Conservation (phyloP, 1,140 invertebrate species). For the Hirudo medicinalis region DNA sequence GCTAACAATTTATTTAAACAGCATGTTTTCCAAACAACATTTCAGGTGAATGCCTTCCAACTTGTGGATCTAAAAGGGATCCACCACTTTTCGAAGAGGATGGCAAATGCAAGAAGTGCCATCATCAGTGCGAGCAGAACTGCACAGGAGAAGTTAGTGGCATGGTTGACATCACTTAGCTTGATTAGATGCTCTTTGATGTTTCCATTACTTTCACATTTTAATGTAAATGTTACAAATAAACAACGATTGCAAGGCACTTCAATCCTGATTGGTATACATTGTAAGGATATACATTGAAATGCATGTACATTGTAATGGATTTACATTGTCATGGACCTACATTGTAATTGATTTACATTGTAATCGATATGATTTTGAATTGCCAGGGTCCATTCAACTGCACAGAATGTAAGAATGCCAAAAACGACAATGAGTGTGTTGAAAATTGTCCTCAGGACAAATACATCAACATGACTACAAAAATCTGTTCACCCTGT, state of each 20-base stretch:
- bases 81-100: background rate
- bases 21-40: background rate
- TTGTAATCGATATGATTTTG: no score
- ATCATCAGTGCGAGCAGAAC: background rate
- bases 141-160: background rate
- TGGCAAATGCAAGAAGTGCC: background rate
- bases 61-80: background rate
- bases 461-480: background rate
- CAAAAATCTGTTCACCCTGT: background rate
- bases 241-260: no score
- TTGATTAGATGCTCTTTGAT: background rate
- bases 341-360: no score
- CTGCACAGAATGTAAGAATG: background rate
- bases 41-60: background rate
- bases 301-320: no score
- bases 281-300: no score
- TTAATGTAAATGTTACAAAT: background rate
- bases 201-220: background rate
- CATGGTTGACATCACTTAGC: background rate
- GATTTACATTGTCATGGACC: no score
- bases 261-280: no score
- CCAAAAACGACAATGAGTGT: background rate
- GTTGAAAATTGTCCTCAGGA: background rate
- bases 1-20: background rate
- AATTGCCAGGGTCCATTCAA: background rate